These are phyloP conservation scores for Psilopsiagon aymara DNA, from an alignment of 2,113 vertebrate species.

Conservation along the genomic window DNA sequence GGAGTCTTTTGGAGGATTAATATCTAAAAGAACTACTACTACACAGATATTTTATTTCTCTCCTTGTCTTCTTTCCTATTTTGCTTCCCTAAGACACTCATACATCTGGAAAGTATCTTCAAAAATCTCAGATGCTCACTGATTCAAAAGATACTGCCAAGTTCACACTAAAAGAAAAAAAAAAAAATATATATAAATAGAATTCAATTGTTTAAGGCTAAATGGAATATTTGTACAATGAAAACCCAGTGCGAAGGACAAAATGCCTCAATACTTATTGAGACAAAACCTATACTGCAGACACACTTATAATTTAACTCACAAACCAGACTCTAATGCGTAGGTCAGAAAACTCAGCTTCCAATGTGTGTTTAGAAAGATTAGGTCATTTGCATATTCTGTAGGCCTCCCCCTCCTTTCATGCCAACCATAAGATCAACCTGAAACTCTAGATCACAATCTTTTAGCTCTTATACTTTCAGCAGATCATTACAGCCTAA, in stretches of 20 bases:
- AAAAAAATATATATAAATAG: neutral
- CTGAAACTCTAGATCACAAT: neutral
- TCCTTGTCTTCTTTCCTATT: neutral
- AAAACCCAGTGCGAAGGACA: neutral
- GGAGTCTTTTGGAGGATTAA: neutral
- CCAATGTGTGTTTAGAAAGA: neutral
- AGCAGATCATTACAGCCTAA: neutral
- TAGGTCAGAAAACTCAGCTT: neutral
- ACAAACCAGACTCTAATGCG: neutral
- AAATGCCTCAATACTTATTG: neutral
- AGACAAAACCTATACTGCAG: neutral
- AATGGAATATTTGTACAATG: neutral
- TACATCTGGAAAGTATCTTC: neutral
- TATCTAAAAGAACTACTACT: neutral
- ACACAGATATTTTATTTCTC: neutral
- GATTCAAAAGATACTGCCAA: neutral
- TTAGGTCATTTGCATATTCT: neutral
- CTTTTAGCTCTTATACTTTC: neutral
- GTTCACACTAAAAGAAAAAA: neutral
- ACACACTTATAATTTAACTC: neutral
- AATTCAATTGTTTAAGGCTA: neutral
- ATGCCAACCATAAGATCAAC: neutral
- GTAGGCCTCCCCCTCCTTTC: neutral
- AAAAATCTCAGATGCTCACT: neutral
- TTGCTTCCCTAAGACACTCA: neutral